A percentile compares a stretch with the other conserved stretches of the same genome.
These are phyloP conservation scores for Parazoanthus darwini DNA, from an alignment of 92 coral and sea anemone species.

Conservation along the genomic window DNA sequence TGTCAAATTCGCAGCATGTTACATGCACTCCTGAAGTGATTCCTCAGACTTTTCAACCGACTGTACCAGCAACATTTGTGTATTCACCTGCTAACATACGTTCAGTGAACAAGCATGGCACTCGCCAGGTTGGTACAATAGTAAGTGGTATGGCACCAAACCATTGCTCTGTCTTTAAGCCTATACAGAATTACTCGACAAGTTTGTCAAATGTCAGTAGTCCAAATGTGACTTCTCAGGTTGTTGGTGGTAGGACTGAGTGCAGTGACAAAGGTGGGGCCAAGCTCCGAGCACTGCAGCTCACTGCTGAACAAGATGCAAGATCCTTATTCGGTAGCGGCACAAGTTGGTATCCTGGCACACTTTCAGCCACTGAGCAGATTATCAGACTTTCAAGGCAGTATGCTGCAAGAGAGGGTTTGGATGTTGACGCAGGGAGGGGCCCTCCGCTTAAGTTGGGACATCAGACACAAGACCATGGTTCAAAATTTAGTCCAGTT, in stretches of 20 bases:
- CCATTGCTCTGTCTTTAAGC: background rate
- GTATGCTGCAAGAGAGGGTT: background rate
- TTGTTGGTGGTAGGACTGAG: background rate
- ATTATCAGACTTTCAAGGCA: background rate
- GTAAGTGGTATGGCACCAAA: no score
- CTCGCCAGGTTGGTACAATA: background rate
- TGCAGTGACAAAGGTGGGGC: background rate
- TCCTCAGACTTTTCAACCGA: background rate
- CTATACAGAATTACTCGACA: background rate
- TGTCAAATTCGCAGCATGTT: background rate
- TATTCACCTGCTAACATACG: background rate
- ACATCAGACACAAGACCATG: background rate
- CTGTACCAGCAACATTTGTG: background rate
- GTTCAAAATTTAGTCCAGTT: background rate
- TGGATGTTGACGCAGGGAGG: background rate
- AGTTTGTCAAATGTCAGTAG: background rate
- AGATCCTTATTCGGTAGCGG: background rate
- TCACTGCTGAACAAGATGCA: constrained; percentile 32
- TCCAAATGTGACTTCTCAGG: background rate
- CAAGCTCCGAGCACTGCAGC: constrained; percentile 25
- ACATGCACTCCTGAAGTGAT: background rate
- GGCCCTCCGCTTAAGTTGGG: background rate
- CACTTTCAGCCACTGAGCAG: background rate
- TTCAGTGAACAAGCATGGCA: background rate
- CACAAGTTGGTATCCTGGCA: background rate